Conservation (phyloP, 1,140 invertebrate species). For the Telenomus remus region DNA sequence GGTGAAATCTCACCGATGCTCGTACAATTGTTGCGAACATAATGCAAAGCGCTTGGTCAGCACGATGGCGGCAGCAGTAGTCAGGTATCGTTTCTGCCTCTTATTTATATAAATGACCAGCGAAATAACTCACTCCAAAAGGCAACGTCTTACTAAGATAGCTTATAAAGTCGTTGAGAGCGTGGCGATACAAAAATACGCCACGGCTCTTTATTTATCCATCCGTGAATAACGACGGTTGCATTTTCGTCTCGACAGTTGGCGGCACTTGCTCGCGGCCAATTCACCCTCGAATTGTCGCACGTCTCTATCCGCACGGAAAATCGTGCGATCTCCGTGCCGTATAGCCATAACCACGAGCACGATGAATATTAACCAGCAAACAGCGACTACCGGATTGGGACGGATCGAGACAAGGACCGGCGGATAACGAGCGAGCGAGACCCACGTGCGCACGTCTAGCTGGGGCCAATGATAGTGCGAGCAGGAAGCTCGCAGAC, state of each 20-base stretch:
- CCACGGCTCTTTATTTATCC: slow-evolving; percentile 8
- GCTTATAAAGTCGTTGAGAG: slow-evolving; percentile 47
- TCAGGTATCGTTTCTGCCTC: slow-evolving; percentile 74
- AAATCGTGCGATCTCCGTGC: slow-evolving; percentile 68
- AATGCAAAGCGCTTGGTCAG: slow-evolving; percentile 74
- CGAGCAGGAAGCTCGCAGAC: slow-evolving; percentile 43
- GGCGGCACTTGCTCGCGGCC: slow-evolving; percentile 26
- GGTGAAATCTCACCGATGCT: slow-evolving; percentile 64
- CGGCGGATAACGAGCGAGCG: slow-evolving; percentile 30
- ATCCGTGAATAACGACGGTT: slow-evolving; percentile 8
- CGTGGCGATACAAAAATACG: slow-evolving; percentile 9
- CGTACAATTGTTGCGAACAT: slow-evolving; percentile 57
- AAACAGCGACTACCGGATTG: slow-evolving; percentile 64
- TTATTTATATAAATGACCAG: slow-evolving; percentile 77
- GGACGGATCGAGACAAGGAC: slow-evolving; percentile 27
- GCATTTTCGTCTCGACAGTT: slow-evolving; percentile 18
- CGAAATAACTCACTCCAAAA: slow-evolving; percentile 68
- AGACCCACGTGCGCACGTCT: not conserved
- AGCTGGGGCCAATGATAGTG: slow-evolving; percentile 34
- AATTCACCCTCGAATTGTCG: slow-evolving; percentile 65
- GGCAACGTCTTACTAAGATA: slow-evolving; percentile 49
- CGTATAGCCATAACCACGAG: slow-evolving; percentile 53
- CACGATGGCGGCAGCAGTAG: slow-evolving; percentile 66
- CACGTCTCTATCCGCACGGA: slow-evolving; percentile 59
- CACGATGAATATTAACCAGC: slow-evolving; percentile 76